Percentiles rank a stretch among this genome's conserved stretches.
phyloP scores from a whole-genome alignment of 2,888 invertebrate species.

The Cancer borealis region DNA sequence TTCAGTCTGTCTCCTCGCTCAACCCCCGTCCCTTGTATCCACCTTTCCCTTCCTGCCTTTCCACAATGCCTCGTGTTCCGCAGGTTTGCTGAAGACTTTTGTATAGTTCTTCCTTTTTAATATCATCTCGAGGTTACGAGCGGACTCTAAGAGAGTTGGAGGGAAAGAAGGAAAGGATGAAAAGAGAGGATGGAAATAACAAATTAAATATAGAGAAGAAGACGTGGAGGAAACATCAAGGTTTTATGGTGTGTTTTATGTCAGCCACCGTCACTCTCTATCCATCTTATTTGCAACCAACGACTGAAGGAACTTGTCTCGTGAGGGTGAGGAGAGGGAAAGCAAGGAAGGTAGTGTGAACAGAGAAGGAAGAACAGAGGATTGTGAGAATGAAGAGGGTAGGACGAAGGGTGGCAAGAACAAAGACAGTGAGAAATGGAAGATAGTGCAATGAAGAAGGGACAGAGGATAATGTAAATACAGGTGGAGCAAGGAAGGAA shows the following conservation, averaged over 20 bases:
- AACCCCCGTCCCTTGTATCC: neutral
- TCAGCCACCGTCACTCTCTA: neutral
- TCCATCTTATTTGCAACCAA: neutral
- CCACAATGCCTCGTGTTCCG: neutral
- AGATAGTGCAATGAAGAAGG: neutral
- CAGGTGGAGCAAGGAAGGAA: neutral
- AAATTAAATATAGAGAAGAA: neutral
- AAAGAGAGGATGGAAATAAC: neutral
- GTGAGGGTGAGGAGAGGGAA: neutral
- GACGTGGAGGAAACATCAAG: neutral
- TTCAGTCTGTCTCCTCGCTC: neutral
- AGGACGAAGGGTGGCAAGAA: constrained; percentile 6
- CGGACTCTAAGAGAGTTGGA: neutral
- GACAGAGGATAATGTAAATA: neutral
- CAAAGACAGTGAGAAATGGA: neutral
- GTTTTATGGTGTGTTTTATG: neutral
- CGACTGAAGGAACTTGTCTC: neutral
- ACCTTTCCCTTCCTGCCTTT: neutral
- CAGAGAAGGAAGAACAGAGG: neutral
- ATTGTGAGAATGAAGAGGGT: neutral
- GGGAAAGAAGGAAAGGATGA: neutral
- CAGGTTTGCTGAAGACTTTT: neutral
- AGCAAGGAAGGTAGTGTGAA: neutral
- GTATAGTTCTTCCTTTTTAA: neutral
- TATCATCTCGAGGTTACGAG: neutral